phyloP scores from a whole-genome alignment of 2,113 vertebrate species.

The Cygnus buccinator region DNA sequence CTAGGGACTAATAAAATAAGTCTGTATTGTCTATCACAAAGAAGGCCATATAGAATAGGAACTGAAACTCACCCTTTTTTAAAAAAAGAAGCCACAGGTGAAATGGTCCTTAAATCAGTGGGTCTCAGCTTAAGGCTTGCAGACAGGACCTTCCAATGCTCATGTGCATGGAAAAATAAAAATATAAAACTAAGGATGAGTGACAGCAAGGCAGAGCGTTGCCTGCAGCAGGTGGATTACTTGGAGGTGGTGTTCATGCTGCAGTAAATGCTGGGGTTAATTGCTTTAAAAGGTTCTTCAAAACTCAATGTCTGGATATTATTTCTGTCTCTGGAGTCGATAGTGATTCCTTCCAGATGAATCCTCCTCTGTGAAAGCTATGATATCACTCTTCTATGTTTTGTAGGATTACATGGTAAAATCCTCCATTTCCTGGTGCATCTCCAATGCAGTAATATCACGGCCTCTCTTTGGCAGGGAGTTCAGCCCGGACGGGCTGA shows the following conservation, averaged over 20 bases:
- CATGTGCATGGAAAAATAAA: not conserved
- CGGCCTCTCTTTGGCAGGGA: not conserved
- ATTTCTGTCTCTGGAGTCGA: not conserved
- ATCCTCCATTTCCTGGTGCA: not conserved
- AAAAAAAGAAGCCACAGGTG: not conserved
- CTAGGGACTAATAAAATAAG: not conserved
- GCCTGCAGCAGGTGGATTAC: not conserved
- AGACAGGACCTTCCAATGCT: not conserved
- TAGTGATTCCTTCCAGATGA: not conserved
- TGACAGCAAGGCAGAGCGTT: not conserved
- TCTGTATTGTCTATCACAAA: not conserved
- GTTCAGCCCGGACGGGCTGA: rapidly evolving
- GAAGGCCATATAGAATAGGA: not conserved
- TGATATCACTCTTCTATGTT: rapidly evolving
- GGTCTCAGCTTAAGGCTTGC: not conserved
- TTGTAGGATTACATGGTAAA: not conserved
- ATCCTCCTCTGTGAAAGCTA: not conserved
- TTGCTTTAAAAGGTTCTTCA: not conserved
- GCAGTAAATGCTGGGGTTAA: not conserved
- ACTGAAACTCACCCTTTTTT: not conserved
- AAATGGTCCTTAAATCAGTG: not conserved
- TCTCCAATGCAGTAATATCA: not conserved
- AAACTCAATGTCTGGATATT: not conserved
- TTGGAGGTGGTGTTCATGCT: not conserved
- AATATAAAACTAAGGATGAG: not conserved